Evolutionary conservation across 1,140 invertebrate species (phyloP).

Genomic region (Sarcophaga bullata): DNA sequence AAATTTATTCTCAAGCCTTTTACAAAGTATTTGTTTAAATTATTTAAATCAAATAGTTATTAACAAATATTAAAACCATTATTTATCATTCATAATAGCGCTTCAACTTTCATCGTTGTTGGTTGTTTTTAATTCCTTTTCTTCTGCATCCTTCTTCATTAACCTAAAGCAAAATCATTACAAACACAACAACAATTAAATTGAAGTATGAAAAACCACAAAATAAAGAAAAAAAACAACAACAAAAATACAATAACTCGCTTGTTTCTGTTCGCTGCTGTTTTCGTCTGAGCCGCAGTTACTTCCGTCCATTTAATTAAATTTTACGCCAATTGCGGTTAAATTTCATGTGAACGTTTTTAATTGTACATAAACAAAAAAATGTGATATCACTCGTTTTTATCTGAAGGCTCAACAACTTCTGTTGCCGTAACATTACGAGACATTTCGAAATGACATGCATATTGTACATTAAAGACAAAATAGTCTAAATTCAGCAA

Average conservation of each 20-base stretch:
- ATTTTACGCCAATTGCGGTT: background rate
- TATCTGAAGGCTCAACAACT: no score
- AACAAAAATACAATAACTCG: no score
- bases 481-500: no score
- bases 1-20: no score
- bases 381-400: no score
- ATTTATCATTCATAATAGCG: no score
- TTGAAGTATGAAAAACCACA: background rate
- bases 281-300: background rate
- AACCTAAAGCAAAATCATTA: slow-evolving; percentile 1
- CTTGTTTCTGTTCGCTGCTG: background rate
- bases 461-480: no score
- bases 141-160: background rate
- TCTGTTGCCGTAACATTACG: no score
- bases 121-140: slow-evolving; percentile 3
- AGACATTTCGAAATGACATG: no score
- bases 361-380: background rate
- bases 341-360: background rate
- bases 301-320: background rate
- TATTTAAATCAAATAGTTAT: no score
- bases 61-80: no score
- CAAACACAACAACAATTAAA: background rate
- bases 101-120: background rate
- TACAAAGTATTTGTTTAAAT: no score
- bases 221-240: background rate